phyloP scores from a whole-genome alignment of 2,797 vertebrate species.

The Sternotherus odoratus region DNA sequence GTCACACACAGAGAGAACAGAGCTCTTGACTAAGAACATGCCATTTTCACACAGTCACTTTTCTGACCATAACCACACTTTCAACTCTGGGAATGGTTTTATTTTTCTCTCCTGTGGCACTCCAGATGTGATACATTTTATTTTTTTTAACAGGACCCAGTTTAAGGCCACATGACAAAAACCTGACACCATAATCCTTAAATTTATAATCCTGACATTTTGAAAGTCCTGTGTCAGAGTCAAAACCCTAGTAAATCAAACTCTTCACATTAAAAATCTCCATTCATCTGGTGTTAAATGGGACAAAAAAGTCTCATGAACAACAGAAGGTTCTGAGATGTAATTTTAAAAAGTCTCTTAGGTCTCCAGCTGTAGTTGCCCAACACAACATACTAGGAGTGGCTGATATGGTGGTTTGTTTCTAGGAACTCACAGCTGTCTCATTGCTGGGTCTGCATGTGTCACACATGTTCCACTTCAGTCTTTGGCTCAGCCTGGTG shows the following conservation, averaged over 20 bases:
- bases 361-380: constrained; percentile 43
- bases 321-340: constrained; percentile 48
- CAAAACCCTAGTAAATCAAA: constrained; percentile 49
- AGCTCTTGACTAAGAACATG: constrained; percentile 63
- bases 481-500: not conserved
- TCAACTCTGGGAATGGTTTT: constrained; percentile 33
- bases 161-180: constrained; percentile 47
- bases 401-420: not conserved
- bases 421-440: constrained; percentile 25
- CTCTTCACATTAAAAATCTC: constrained; percentile 15
- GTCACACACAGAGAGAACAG: constrained; percentile 25
- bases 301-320: constrained; percentile 46
- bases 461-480: not conserved
- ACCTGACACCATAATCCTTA: constrained; percentile 45
- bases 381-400: not conserved
- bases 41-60: constrained; percentile 54
- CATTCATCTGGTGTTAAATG: constrained; percentile 18
- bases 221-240: not conserved
- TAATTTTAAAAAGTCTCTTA: constrained; percentile 46
- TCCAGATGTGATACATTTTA: constrained; percentile 60
- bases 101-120: constrained; percentile 32
- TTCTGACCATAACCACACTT: constrained; percentile 54
- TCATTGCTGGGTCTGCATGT: not conserved
- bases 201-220: constrained; percentile 45
- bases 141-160: constrained; percentile 39